These are phyloP conservation scores for Leucophenga varia DNA, from an alignment of 1,140 invertebrate species.

Conservation along the genomic window DNA sequence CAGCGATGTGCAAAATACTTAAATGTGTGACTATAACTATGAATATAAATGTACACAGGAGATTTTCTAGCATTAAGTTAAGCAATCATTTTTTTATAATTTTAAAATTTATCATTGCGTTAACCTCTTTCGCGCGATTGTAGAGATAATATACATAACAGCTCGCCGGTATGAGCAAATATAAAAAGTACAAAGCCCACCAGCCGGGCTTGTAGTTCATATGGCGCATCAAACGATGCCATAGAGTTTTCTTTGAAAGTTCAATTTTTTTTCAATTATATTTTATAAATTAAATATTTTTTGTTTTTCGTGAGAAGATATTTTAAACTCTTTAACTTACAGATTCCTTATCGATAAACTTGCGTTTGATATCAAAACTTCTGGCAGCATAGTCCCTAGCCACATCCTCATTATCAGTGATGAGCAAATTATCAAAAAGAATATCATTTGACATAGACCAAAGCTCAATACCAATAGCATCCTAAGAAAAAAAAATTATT, in stretches of 20 bases:
- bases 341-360: constrained; percentile 74
- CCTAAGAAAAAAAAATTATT: constrained; percentile 63
- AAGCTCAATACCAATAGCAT: constrained; percentile 91
- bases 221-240: constrained; percentile 70
- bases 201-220: constrained; percentile 77
- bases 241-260: constrained; percentile 64
- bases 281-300: not conserved
- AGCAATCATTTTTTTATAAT: not conserved
- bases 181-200: constrained; percentile 76
- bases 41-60: constrained; percentile 2
- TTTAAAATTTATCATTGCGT: not conserved
- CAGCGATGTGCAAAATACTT: constrained; percentile 5
- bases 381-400: constrained; percentile 79
- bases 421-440: constrained; percentile 92
- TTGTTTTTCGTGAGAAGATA: not conserved
- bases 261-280: constrained; percentile 10
- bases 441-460: constrained; percentile 98
- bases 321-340: constrained; percentile 60
- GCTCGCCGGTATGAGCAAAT: constrained; percentile 71
- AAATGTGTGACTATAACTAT: not conserved
- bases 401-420: constrained; percentile 81
- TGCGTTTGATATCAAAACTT: constrained; percentile 83
- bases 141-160: constrained; percentile 72
- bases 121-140: constrained; percentile 67
- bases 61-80: not conserved